Base-by-base conservation (phyloP, 2,113 vertebrate genomes). In the Colius striatus region DNA sequence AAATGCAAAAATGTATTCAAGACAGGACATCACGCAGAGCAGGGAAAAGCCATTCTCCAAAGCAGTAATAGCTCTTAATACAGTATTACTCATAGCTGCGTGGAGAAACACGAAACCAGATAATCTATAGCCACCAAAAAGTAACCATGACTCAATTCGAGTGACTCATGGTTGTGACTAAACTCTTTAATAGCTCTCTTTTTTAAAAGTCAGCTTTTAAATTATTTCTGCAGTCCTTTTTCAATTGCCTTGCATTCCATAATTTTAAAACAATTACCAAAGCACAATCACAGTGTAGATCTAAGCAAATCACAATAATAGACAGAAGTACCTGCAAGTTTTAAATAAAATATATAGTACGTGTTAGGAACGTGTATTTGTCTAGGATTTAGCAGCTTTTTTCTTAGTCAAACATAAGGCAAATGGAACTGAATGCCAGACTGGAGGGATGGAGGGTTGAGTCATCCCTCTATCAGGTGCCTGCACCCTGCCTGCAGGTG, bases 131-230 rank as follows among this genome's bases (percentile, higher is more conserved):
- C 84, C 72, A 81, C 80, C 66, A 75, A 79, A 89, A 90, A 81
- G 70, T 25, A 55, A 85, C 67, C 6, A 1, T 95, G 96, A 96
- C 85, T 96, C 94, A 91, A 60, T 9, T 45, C 0, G 1, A 83
- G 70, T 97, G 96, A 97, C 72, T 96, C 95, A 96, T 7, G 4
- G 23, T 51, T 88, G 80, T 96, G 93, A 97, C 81, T 92, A 95
- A 94, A 86, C 89, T 79, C 70, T 73, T 87, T 89, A 91, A 95
- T 87, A 84, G 61, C n/a, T 85, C 41, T 73, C 74, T 76, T 87
- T 90, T 72, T 0, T 75, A 79, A 87, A 92, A 92, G 26, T 12
- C 48, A 36, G 41, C 67, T 84, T 90, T 93, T 45, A 85, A 88
- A 82, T 65, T 0, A 66, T 54, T 72, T 82, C 48, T 93, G 30